Evolutionary conservation across 2,888 invertebrate genomes (phyloP).

Genomic region (Eupithecia exiguata): DNA sequence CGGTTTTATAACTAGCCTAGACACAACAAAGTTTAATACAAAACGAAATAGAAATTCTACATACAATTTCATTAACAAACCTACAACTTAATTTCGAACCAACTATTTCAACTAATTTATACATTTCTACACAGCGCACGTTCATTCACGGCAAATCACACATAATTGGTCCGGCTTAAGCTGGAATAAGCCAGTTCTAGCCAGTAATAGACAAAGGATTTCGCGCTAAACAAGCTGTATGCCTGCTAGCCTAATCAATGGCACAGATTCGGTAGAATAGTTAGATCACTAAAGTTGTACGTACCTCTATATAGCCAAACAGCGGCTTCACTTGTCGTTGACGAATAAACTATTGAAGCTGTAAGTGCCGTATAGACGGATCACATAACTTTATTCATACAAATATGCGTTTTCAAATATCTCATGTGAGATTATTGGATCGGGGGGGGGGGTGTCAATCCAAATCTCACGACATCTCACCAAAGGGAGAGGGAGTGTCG

Average conservation of each 20-base stretch:
- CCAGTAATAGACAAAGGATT: conserved; percentile 70
- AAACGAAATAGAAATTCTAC: conserved; percentile 3
- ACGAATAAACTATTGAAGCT: too few relatives aligned
- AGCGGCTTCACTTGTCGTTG: too few relatives aligned
- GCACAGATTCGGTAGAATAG: conserved; percentile 8
- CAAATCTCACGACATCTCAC: too few relatives aligned
- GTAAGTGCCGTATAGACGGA: too few relatives aligned
- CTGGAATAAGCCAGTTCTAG: conserved; percentile 48
- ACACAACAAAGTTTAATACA: background rate
- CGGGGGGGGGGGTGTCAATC: too few relatives aligned
- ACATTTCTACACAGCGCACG: conserved; percentile 53
- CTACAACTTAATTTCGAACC: conserved; percentile 39
- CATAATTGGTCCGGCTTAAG: conserved; percentile 64
- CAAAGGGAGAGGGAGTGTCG: too few relatives aligned
- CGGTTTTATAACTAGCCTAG: background rate
- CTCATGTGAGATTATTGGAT: too few relatives aligned
- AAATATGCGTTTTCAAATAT: too few relatives aligned
- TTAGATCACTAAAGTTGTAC: background rate
- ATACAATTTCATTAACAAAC: background rate
- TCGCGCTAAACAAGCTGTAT: conserved; percentile 61
- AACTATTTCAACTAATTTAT: conserved; percentile 25
- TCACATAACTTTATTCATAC: too few relatives aligned
- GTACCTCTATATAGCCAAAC: too few relatives aligned
- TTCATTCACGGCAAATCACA: conserved; percentile 61
- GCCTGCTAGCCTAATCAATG: conserved; percentile 60